phyloP scores from a whole-genome alignment of 2,888 invertebrate genomes.

The Hypena proboscidalis region DNA sequence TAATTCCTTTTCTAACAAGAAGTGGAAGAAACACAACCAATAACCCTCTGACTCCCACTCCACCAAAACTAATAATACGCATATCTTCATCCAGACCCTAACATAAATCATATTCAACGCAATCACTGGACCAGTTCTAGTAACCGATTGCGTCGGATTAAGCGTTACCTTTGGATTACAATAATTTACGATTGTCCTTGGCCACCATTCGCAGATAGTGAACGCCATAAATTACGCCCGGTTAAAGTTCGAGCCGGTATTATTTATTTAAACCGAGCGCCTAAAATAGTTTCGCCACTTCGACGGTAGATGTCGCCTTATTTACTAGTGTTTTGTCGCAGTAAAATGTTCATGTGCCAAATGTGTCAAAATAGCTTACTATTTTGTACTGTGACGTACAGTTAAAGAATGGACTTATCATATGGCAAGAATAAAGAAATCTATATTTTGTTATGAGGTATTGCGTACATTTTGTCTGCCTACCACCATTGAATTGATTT shows the following conservation, averaged over 20 bases:
- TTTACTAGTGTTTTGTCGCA: slow-evolving; percentile 9
- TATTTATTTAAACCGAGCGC: slow-evolving; percentile 47
- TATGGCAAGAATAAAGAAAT: no score
- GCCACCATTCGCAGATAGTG: slow-evolving; percentile 33
- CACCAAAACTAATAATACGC: background rate
- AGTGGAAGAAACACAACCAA: no score
- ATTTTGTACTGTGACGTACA: no score
- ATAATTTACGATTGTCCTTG: slow-evolving; percentile 37
- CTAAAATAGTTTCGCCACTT: slow-evolving; percentile 25
- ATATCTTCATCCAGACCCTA: background rate
- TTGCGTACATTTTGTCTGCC: no score
- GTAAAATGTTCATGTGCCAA: slow-evolving; percentile 26
- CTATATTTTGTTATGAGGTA: no score
- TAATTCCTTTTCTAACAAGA: no score
- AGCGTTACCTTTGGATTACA: slow-evolving; percentile 33
- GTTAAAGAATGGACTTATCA: no score
- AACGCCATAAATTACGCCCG: slow-evolving; percentile 48
- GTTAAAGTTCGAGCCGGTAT: slow-evolving; percentile 43
- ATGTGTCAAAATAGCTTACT: no score
- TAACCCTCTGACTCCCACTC: no score
- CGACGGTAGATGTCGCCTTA: background rate
- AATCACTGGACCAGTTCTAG: slow-evolving; percentile 22
- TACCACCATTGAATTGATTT: no score
- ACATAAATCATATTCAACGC: slow-evolving; percentile 9
- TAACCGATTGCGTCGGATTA: slow-evolving; percentile 35